Evolutionary conservation across 2,888 invertebrate genomes (phyloP).

Genomic region (Polyommatus icarus): DNA sequence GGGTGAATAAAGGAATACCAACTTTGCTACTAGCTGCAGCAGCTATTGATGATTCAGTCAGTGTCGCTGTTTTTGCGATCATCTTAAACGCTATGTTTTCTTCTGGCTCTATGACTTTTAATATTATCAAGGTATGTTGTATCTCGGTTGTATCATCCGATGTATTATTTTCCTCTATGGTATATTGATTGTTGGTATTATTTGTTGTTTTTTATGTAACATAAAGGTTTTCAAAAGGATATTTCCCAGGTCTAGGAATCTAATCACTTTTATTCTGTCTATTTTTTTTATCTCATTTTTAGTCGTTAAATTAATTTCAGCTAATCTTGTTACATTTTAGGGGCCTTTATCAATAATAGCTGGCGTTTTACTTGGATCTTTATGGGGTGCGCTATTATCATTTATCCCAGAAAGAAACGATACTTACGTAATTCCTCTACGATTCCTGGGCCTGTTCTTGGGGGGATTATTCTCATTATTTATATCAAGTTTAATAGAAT

Average conservation of each 20-base stretch:
- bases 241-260: no score
- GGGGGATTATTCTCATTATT: constrained; percentile 89
- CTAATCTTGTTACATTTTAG: constrained; percentile 48
- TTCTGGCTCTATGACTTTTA: constrained; percentile 81
- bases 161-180: no score
- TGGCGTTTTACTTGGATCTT: constrained; percentile 85
- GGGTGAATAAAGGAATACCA: constrained; percentile 92
- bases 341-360: constrained; percentile 85
- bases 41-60: constrained; percentile 94
- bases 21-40: constrained; percentile 93
- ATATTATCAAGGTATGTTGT: constrained; percentile 79
- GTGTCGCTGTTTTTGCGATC: constrained; percentile 92
- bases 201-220: constrained; percentile 4
- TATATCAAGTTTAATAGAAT: constrained; percentile 85
- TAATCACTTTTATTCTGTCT: no score
- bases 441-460: constrained; percentile 85
- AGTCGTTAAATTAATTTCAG: no score
- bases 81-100: constrained; percentile 89
- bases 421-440: constrained; percentile 83
- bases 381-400: constrained; percentile 86
- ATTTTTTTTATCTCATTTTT: no score
- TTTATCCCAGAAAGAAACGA: constrained; percentile 87
- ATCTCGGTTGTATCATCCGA: no score
- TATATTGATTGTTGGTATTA: background rate
- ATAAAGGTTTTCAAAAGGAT: background rate